phyloP scores from a whole-genome alignment of 2,888 invertebrate species.

The Andricus quercusramuli region DNA sequence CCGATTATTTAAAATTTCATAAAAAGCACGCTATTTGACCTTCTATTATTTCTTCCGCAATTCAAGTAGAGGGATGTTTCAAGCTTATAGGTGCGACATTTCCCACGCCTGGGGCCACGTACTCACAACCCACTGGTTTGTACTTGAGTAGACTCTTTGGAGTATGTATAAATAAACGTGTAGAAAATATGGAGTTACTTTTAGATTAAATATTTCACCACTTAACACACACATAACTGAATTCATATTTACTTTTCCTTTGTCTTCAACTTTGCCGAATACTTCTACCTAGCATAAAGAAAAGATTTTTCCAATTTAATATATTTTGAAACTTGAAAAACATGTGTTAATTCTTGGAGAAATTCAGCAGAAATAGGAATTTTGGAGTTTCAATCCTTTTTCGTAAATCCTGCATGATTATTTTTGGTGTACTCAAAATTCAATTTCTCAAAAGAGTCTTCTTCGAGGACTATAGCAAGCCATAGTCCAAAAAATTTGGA shows the following conservation, averaged over 20 bases:
- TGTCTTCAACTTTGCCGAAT: neutral
- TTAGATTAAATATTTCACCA: neutral
- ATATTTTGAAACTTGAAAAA: too few species aligned
- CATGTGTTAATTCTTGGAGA: too few species aligned
- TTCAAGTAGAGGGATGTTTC: slow-evolving; percentile 32
- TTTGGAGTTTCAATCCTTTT: too few species aligned
- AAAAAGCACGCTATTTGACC: slow-evolving; percentile 49
- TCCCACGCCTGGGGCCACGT: slow-evolving; percentile 54
- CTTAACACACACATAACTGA: neutral
- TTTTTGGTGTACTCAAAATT: too few species aligned
- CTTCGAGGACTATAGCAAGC: too few species aligned
- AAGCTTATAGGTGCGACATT: slow-evolving; percentile 49
- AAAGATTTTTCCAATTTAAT: neutral
- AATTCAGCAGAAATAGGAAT: too few species aligned
- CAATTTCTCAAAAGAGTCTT: too few species aligned
- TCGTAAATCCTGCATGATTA: too few species aligned
- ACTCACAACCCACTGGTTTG: slow-evolving; percentile 50
- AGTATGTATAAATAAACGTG: slow-evolving; percentile 2
- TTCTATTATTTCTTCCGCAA: slow-evolving; percentile 43
- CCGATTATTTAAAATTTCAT: slow-evolving; percentile 45
- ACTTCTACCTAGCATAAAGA: neutral
- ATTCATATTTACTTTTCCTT: neutral
- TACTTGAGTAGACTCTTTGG: neutral
- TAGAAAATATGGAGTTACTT: neutral
- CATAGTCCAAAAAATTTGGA: too few species aligned